Evolutionary conservation across 2,113 vertebrate genomes (phyloP).

Genomic region (Cinclus cinclus): DNA sequence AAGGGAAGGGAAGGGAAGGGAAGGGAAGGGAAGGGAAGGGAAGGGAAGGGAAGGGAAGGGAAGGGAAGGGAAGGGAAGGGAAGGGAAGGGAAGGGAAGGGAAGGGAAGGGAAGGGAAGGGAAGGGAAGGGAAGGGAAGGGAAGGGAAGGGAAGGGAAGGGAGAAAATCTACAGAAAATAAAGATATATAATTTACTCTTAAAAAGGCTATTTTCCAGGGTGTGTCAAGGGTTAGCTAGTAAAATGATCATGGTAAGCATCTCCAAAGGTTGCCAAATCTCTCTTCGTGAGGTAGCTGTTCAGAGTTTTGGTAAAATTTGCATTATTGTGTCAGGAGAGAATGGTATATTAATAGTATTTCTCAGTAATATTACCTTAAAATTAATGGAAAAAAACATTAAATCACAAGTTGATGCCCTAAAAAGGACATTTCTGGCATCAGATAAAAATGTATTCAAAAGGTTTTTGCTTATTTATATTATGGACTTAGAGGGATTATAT

Average conservation of each 20-base stretch:
- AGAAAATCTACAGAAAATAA: neutral
- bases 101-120: neutral
- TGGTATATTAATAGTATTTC: neutral
- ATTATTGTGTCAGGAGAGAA: neutral
- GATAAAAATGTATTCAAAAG: neutral
- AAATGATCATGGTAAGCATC: neutral
- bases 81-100: neutral
- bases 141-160: neutral
- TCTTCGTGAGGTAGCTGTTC: neutral
- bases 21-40: neutral
- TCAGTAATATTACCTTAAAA: neutral
- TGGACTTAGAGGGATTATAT: neutral
- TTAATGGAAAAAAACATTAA: neutral
- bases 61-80: neutral
- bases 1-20: neutral
- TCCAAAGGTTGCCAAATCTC: neutral
- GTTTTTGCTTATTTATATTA: neutral
- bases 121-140: neutral
- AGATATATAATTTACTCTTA: neutral
- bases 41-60: neutral
- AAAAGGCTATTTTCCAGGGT: neutral
- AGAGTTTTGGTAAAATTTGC: neutral
- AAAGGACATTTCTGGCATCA: neutral
- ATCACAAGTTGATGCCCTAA: neutral
- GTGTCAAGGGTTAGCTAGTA: neutral